Evolutionary conservation across 2,797 vertebrate genomes (phyloP).

Genomic region (Lycodopsis pacificus): DNA sequence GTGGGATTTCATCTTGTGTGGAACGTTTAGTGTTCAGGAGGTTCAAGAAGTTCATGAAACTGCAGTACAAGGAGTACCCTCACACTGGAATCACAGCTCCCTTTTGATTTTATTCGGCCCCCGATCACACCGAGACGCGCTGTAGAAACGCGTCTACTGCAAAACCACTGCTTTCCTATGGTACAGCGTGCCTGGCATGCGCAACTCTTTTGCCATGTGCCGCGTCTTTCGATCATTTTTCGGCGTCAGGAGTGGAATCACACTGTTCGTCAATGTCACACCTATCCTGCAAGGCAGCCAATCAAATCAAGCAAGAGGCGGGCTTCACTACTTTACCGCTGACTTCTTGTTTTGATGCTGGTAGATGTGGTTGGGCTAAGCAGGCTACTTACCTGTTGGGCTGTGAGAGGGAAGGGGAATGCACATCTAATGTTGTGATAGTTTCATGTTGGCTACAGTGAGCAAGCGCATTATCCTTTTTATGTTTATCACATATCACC

Average conservation of each 20-base stretch:
- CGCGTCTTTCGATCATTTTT: background rate
- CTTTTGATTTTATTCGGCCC: background rate
- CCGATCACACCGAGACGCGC: no score
- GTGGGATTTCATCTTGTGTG: background rate
- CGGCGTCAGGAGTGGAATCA: background rate
- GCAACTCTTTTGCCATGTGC: background rate
- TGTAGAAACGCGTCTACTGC: no score
- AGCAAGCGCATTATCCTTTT: no score
- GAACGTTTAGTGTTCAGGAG: background rate
- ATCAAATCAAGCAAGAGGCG: background rate
- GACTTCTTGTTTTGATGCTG: background rate
- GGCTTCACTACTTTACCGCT: background rate
- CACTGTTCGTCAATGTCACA: no score
- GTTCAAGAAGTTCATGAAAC: background rate
- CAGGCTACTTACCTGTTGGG: no score
- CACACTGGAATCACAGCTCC: background rate
- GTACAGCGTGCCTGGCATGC: background rate
- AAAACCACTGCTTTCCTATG: background rate
- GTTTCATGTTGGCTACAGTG: no score
- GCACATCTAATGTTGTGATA: no score
- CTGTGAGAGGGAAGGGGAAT: no score
- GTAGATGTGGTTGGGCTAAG: no score
- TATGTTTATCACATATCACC: no score
- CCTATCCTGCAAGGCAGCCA: background rate
- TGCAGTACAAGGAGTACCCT: background rate